These are phyloP conservation scores for Ctena decussata DNA, from an alignment of 2,888 invertebrate genomes.

Conservation along the genomic window DNA sequence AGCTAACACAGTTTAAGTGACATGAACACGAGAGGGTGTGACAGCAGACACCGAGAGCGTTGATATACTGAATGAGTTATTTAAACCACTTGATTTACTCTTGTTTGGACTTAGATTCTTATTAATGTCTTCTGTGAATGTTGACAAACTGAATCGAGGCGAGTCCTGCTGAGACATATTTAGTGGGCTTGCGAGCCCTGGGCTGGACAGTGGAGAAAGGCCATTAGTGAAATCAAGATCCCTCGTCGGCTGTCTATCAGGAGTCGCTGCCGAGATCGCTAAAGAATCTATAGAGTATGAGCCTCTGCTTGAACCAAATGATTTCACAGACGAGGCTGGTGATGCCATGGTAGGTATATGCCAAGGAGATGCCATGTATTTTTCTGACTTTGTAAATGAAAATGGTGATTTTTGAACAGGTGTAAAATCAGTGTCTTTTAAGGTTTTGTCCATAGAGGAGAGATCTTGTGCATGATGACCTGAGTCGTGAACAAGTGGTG, in stretches of 20 bases:
- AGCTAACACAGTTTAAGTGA: background rate
- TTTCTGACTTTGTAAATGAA: constrained; percentile 34
- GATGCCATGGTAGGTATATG: constrained; percentile 39
- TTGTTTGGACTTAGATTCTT: constrained; percentile 61
- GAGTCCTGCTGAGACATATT: constrained; percentile 48
- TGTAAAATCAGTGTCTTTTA: constrained; percentile 17
- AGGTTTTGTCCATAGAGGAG: constrained; percentile 43
- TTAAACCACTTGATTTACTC: constrained; percentile 47
- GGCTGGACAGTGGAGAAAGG: constrained; percentile 59
- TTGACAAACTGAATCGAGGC: constrained; percentile 49
- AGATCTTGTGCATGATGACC: background rate
- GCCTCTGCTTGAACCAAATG: constrained; percentile 40
- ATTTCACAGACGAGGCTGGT: constrained; percentile 40
- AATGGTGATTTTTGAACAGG: constrained; percentile 34
- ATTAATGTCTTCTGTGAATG: constrained; percentile 62
- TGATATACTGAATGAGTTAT: constrained; percentile 63
- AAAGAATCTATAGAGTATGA: constrained; percentile 63
- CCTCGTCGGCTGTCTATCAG: constrained; percentile 17
- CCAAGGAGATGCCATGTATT: constrained; percentile 37
- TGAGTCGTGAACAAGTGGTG: constrained; percentile 56
- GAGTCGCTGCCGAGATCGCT: constrained; percentile 54
- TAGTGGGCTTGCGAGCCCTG: constrained; percentile 40
- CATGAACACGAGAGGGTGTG: constrained; percentile 60
- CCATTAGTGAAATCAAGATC: constrained; percentile 45
- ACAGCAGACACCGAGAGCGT: constrained; percentile 64